A percentile compares a stretch with the other conserved stretches of the same genome.
Conservation (phyloP, 2,797 vertebrate species). For the Glossophaga mutica region DNA sequence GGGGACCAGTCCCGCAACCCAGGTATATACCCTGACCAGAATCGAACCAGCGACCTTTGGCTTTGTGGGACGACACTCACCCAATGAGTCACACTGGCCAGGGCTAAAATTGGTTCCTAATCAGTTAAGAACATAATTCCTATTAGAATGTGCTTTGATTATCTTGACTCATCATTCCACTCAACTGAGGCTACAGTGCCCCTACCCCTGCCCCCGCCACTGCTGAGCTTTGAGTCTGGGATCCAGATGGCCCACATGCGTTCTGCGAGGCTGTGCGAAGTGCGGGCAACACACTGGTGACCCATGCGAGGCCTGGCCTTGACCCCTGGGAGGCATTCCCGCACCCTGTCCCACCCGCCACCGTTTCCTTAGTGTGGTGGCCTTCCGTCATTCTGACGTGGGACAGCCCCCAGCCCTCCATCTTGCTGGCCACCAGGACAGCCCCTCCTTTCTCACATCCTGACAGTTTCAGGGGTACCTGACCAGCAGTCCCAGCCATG, state of each 20-base stretch:
- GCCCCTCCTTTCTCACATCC: background rate
- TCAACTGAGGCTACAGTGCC: background rate
- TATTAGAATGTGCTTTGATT: background rate
- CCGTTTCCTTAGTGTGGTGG: background rate
- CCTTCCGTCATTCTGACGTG: accelerated
- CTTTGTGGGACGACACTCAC: background rate
- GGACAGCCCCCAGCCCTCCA: background rate
- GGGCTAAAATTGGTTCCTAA: background rate
- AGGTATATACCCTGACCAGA: background rate
- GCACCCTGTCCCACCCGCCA: accelerated
- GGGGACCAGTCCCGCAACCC: background rate
- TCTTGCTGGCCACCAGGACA: background rate
- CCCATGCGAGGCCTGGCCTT: background rate
- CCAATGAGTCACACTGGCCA: background rate
- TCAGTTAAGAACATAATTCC: background rate
- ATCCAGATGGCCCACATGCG: accelerated
- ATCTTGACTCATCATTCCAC: background rate
- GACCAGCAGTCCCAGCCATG: background rate
- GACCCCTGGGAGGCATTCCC: background rate
- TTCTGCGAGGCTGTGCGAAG: accelerated
- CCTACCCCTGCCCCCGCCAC: background rate
- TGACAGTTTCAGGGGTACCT: background rate
- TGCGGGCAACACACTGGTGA: accelerated
- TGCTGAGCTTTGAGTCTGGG: background rate
- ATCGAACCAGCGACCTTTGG: background rate